Evolutionary conservation across 2,797 vertebrate genomes (phyloP), one percentile per base, ranked within the genome.

Genomic region (Oreochromis grahami): DNA sequence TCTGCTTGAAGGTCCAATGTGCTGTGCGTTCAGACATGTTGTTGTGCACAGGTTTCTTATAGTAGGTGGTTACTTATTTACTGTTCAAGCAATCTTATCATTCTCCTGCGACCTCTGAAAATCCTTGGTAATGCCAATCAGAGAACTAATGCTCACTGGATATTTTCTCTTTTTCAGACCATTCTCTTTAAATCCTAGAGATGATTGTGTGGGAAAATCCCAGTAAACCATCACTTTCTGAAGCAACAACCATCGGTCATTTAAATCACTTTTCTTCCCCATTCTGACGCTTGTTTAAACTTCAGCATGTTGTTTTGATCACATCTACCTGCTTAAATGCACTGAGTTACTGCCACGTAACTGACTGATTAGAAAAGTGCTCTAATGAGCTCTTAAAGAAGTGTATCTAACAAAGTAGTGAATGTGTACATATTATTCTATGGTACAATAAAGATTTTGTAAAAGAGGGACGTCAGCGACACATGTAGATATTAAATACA

Each of bases 401-500:
- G 14, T 45, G 14, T 72, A 21, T 21, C 50, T 11, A 52, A 21
- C n/a, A 52, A 21, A 53, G n/a, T 12, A n/a, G 10, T 11, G 2
- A 4, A 14, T 26, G 8, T 68, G 45, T 13, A 14, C 13, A 58
- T 32, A 55, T 58, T 77, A 51, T 52, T 52, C 17, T 34, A 10
- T 8, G 3, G 50, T 26, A 52, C 58, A 84, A 60, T 36, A 17
- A 84, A 38, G 34, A 83, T 32, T 51, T 41, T 32, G 56, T 56
- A 24, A 34, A 43, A 52, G 29, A 78, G 11, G 17, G 10, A 45
- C n/a, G 38, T 82, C 43, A 83, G 45, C 55, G 4, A 77, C 56
- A 58, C 56, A 32, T 10, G 63, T 81, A 52, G 29, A 74, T 63
- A 81, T 83, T 80, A 90, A 89, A 86, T 80, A 90, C 50, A 58